Base-by-base conservation (phyloP, 1,140 invertebrate species). In the Dendroctonus valens region DNA sequence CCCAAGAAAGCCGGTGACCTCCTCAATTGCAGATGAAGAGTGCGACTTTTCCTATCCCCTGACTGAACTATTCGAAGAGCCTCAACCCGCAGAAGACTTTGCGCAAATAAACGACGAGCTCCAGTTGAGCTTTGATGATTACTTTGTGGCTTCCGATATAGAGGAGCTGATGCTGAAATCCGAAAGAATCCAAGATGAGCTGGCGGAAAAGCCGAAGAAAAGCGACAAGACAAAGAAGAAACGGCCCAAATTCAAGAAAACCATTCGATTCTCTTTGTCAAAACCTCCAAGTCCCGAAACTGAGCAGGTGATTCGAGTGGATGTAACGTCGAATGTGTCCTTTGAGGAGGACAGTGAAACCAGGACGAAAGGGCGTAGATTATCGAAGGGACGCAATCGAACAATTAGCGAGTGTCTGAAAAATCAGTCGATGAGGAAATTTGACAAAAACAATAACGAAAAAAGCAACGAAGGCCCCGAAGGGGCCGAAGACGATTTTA, bases 291-390 rank as follows among this genome's bases (percentile, higher is more conserved):
- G 74, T 69, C 75, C 76, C n/a, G 69, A 74, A 64, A 78, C 75
- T 2, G 69, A 75, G 49, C 75, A 78, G 66, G 67, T 78, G 5
- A 78, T 78, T 50, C 67, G 76, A 40, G 76, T 78, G 11, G 76
- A 78, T 59, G 74, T 78, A 26, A 76, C 73, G 12, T 75, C 76
- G 9, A 77, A 69, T 68, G 64, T 73, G 49, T 73, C 70, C 5
- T n/a, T 63, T 5, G 69, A 69, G 41, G 49, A 51, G 6, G 40
- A 14, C 5, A 14, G 49, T 7, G 14, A 59, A 44, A 49, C 26
- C 5, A 41, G 42, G n/a, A 38, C n/a, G 7, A 57, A 51, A 54
- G 26, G 53, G 54, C 48, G 0, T 7, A 14, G 38, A 63, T 7
- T 50, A n/a, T 49, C 46, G 39, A 9, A 38, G 51, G 14, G 40